Conservation (phyloP, 1,140 invertebrate genomes). For the Oedothorax gibbosus region DNA sequence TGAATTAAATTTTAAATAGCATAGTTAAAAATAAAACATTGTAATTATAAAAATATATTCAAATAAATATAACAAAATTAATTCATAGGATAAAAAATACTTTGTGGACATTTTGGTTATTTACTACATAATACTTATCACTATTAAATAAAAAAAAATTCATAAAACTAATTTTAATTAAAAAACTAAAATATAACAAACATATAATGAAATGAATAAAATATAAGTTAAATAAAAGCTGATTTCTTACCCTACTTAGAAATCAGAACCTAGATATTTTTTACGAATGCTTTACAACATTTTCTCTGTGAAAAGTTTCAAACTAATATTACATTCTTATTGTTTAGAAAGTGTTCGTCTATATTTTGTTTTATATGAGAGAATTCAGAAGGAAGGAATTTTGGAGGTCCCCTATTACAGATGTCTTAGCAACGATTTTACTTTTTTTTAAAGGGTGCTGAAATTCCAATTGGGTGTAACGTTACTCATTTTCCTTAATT, state of each 20-base stretch:
- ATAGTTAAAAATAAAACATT: no score
- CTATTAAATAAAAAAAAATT: background rate
- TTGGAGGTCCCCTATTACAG: no score
- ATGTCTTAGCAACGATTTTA: no score
- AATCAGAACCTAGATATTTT: background rate
- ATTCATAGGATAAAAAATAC: background rate
- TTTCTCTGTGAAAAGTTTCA: conserved; percentile 21
- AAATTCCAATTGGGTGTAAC: no score
- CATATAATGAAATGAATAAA: background rate
- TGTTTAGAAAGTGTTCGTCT: background rate
- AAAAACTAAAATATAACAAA: conserved; percentile 2
- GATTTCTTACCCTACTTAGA: background rate
- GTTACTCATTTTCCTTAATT: no score
- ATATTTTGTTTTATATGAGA: no score
- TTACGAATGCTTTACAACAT: background rate
- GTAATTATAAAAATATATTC: no score
- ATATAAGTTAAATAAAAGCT: background rate
- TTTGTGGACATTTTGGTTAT: background rate
- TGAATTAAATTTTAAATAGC: no score
- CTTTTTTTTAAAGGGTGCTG: no score
- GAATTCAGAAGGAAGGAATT: no score
- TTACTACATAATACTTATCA: background rate
- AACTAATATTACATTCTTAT: conserved; percentile 17
- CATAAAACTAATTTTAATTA: background rate
- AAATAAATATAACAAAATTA: no score